Evolutionary conservation across 2,113 vertebrate species (phyloP).

Genomic region (Cairina moschata): DNA sequence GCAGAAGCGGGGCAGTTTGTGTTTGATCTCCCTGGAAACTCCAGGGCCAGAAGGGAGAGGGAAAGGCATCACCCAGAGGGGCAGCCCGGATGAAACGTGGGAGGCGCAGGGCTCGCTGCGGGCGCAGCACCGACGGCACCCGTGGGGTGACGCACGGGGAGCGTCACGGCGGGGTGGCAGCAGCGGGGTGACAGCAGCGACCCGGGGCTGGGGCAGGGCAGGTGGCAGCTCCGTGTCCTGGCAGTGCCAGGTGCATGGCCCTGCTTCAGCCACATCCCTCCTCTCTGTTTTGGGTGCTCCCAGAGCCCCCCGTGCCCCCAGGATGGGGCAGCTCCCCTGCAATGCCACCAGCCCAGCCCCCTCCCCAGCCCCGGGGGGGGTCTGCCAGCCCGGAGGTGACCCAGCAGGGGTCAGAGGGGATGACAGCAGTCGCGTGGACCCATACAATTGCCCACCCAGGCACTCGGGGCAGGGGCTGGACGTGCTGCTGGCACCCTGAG

Average conservation of each 20-base stretch:
- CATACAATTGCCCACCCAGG: accelerated
- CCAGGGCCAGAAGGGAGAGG: background rate
- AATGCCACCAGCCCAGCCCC: background rate
- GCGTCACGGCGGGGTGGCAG: accelerated
- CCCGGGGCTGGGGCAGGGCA: background rate
- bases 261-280: background rate
- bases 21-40: slow-evolving; percentile 52
- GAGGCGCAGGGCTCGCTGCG: accelerated
- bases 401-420: background rate
- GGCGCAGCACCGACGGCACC: background rate
- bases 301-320: accelerated
- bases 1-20: slow-evolving; percentile 18
- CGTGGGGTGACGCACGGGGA: accelerated
- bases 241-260: background rate
- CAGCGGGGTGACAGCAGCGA: accelerated
- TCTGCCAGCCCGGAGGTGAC: accelerated
- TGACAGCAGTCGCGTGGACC: background rate
- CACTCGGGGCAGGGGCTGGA: accelerated
- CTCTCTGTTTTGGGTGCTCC: background rate
- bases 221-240: accelerated
- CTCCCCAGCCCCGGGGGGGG: background rate
- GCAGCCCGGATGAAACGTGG: background rate
- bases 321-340: background rate
- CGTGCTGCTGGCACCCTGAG: accelerated
- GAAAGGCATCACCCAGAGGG: background rate